Evolutionary conservation across 2,888 invertebrate genomes (phyloP).

Genomic region (Dione vanillae): DNA sequence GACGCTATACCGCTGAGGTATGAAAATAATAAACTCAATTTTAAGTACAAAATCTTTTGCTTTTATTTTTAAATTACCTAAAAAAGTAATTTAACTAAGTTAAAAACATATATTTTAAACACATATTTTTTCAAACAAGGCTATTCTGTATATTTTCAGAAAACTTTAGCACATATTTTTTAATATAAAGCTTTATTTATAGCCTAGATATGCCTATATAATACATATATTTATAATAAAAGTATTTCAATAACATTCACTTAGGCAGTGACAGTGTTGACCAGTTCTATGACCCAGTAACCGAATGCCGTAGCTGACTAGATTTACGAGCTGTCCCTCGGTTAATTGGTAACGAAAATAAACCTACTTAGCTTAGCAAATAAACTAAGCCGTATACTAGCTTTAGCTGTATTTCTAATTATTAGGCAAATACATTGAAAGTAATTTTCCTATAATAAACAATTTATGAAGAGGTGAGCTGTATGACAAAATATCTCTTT

Average conservation of each 20-base stretch:
- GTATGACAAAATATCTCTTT: no score
- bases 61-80: no score
- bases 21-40: no score
- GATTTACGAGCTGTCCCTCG: constrained; percentile 43
- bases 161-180: no score
- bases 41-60: no score
- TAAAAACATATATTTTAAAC: no score
- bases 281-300: constrained; percentile 58
- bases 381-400: neutral
- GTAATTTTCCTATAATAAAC: neutral
- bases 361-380: constrained; percentile 2
- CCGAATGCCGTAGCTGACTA: constrained; percentile 50
- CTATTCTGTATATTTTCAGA: no score
- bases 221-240: neutral
- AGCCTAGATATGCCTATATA: neutral
- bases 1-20: no score
- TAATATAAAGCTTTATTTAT: no score
- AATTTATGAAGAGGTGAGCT: neutral
- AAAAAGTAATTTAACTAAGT: no score
- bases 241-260: constrained; percentile 28
- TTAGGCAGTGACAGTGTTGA: constrained; percentile 44
- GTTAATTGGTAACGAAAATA: constrained; percentile 40
- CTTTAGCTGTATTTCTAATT: neutral
- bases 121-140: no score
- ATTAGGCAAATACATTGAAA: neutral